Conservation (phyloP, 2,113 vertebrate genomes). For the Lipophrys pholis region DNA sequence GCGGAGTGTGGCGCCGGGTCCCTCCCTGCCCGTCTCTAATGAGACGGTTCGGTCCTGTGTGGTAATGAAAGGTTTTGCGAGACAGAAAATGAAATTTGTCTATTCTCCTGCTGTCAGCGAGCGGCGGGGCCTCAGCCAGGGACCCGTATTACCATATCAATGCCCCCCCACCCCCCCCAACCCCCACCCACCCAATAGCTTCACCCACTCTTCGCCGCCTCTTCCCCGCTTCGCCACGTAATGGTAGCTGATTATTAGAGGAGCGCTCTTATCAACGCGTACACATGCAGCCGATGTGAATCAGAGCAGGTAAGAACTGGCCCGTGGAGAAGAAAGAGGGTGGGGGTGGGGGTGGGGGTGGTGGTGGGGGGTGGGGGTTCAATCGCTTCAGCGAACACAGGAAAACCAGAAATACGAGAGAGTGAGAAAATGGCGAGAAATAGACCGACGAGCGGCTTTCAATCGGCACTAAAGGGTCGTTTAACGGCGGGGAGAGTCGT, state of each 20-base stretch:
- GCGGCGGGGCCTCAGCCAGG: too few species aligned
- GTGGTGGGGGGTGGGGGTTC: not conserved
- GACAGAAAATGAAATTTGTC: conserved; percentile 25
- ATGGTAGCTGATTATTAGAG: conserved; percentile 53
- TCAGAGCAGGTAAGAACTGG: conserved; percentile 32
- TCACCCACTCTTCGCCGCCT: conserved; percentile 5
- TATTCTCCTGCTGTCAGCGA: conserved; percentile 34
- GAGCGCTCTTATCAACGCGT: conserved; percentile 16
- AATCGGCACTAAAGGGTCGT: too few species aligned
- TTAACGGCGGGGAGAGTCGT: too few species aligned
- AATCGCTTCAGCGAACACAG: conserved; percentile 18
- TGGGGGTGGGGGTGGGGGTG: too few species aligned
- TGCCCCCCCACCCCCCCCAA: not conserved
- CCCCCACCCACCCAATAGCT: conserved; percentile 6
- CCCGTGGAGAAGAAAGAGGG: conserved; percentile 7
- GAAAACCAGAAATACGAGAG: conserved; percentile 9
- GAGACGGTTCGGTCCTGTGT: conserved; percentile 10
- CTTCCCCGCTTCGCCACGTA: conserved; percentile 41
- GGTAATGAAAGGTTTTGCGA: conserved; percentile 46
- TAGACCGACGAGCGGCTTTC: too few species aligned
- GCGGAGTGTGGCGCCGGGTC: too few species aligned
- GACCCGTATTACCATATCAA: conserved; percentile 60
- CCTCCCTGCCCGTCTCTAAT: conserved; percentile 15
- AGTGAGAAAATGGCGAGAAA: too few species aligned
- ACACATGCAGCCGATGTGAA: conserved; percentile 8